Evolutionary conservation across 2,113 vertebrate genomes (phyloP).

Genomic region (Ictalurus punctatus): DNA sequence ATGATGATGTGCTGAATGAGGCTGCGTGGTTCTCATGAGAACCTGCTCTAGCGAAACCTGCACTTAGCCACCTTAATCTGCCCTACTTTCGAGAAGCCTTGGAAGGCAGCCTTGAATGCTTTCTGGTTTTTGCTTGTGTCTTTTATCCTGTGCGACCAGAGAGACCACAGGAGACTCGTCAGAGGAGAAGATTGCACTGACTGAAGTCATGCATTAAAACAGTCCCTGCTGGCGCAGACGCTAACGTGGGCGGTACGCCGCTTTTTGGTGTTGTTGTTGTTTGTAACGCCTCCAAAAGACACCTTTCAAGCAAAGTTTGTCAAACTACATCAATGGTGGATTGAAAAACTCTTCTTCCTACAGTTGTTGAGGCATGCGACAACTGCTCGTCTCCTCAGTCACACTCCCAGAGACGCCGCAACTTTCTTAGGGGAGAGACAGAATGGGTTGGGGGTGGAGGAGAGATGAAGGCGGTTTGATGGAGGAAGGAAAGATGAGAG

Average conservation of each 20-base stretch:
- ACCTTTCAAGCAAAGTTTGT: constrained; percentile 75
- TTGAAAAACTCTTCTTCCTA: constrained; percentile 70
- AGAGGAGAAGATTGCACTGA: constrained; percentile 61
- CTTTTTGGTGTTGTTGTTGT: constrained; percentile 56
- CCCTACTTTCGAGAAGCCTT: constrained; percentile 55
- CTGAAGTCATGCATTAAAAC: constrained; percentile 64
- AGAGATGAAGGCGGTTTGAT: not conserved
- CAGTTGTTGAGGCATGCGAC: constrained; percentile 24
- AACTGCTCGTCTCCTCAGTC: constrained; percentile 59
- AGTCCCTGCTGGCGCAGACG: constrained; percentile 59
- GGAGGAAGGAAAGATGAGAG: constrained; percentile 39
- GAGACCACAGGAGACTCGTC: constrained; percentile 72
- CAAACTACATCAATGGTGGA: constrained; percentile 76
- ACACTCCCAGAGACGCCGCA: constrained; percentile 64
- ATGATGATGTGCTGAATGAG: constrained; percentile 15
- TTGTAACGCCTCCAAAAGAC: constrained; percentile 72
- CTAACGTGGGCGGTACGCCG: constrained; percentile 40
- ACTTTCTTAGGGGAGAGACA: constrained; percentile 57
- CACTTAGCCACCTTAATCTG: constrained; percentile 56
- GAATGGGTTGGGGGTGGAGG: not conserved
- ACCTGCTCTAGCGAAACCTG: constrained; percentile 50
- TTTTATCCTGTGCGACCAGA: constrained; percentile 67
- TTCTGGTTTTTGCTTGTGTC: constrained; percentile 45
- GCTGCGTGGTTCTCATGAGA: constrained; percentile 43
- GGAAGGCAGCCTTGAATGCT: constrained; percentile 51